A percentile compares a stretch with the other conserved stretches of the same genome.
These are phyloP conservation scores for Ecliptopera silaceata DNA, from an alignment of 2,888 invertebrate genomes.

Conservation along the genomic window DNA sequence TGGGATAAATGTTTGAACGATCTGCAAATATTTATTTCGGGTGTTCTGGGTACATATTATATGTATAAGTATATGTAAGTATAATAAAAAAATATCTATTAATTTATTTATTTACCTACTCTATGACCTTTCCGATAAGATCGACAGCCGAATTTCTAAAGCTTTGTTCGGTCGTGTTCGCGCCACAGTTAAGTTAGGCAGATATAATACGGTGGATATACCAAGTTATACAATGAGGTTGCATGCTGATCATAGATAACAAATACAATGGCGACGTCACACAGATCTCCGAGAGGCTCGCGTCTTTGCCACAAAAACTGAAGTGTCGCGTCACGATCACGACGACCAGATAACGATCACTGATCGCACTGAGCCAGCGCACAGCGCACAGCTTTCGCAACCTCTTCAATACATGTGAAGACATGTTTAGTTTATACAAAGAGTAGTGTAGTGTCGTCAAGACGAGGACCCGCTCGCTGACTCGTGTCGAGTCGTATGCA, in stretches of 20 bases:
- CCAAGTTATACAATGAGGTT: slow-evolving; percentile 24
- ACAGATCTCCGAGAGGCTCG: neutral
- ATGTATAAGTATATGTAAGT: no score
- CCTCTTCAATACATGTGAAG: neutral
- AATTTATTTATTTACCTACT: no score
- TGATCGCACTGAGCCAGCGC: neutral
- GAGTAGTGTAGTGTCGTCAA: neutral
- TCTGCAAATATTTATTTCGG: no score
- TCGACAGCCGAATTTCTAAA: slow-evolving; percentile 20
- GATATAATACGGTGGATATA: neutral
- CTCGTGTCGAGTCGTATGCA: no score
- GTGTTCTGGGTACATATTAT: no score
- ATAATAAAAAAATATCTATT: no score
- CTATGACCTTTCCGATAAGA: slow-evolving; percentile 17
- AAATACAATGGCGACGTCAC: slow-evolving; percentile 20
- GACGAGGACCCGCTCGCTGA: neutral
- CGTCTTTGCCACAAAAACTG: neutral
- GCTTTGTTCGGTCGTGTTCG: slow-evolving; percentile 13
- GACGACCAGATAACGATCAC: neutral
- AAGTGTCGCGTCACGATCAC: neutral
- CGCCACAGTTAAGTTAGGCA: neutral
- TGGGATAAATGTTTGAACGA: no score
- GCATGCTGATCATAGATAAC: slow-evolving; percentile 20
- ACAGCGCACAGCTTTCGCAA: neutral
- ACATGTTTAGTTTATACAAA: no score